These are phyloP conservation scores for Eilema sororculum DNA, from an alignment of 2,888 invertebrate species.

Conservation along the genomic window DNA sequence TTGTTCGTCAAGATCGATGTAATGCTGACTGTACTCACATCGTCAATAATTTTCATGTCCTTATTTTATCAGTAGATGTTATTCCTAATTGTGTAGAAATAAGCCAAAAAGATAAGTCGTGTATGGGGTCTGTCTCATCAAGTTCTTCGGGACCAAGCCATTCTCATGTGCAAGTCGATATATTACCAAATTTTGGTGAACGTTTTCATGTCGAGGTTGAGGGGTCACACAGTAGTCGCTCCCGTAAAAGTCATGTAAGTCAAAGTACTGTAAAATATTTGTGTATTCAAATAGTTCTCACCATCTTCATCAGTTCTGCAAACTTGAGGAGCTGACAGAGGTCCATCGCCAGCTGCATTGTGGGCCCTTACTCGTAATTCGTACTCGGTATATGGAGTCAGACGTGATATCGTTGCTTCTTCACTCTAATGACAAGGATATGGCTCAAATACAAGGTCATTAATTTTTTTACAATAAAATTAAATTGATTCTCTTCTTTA, in stretches of 20 bases:
- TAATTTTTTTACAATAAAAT: too few species aligned
- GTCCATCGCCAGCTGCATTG: conserved; percentile 95
- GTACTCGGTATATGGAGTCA: conserved; percentile 95
- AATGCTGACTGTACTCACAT: too few species aligned
- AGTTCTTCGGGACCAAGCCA: not conserved
- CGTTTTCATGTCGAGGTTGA: not conserved
- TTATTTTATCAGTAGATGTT: too few species aligned
- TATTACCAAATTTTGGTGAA: too few species aligned
- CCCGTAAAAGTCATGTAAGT: not conserved
- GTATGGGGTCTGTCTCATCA: not conserved
- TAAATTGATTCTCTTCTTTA: too few species aligned
- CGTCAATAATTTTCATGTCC: too few species aligned
- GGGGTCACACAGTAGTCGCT: not conserved
- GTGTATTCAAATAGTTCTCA: conserved; percentile 60
- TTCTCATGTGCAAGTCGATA: not conserved
- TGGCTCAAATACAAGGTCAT: too few species aligned
- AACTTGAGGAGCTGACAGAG: conserved; percentile 90
- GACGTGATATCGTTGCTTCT: conserved; percentile 92
- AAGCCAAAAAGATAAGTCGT: not conserved
- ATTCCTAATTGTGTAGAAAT: not conserved
- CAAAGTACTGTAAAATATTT: not conserved
- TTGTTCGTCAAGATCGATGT: too few species aligned
- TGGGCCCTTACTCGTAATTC: conserved; percentile 94
- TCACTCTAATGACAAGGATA: conserved; percentile 79
- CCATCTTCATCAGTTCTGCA: conserved; percentile 95